Base-by-base conservation (phyloP, 2,113 vertebrate genomes). In the Paramisgurnus dabryanus region DNA sequence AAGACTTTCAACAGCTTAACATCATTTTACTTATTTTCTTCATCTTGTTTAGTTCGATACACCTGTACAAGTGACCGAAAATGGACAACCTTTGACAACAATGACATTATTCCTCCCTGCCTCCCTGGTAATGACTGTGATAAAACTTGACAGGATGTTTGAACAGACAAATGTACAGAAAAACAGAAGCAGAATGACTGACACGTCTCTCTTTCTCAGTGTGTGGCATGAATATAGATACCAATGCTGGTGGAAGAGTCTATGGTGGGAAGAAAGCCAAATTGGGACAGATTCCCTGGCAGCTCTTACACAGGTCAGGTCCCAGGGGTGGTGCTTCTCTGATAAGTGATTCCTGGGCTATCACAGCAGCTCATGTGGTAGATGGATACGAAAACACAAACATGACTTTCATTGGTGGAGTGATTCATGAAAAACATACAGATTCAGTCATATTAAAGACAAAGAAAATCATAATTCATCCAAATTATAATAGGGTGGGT, bases 251-350 rank as follows among this genome's bases (percentile, higher is more conserved):
- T 10, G 34, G 83, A 27, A 86, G 77, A 77, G 87, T 93, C 55
- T 63, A 91, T 67, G 90, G 90, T 78, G 91, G 91, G 0, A 6
- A 1, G 0, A 0, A 4, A 0, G 91, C 91, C 41, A 67, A 61
- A 45, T 0, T 22, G 0, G 17, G 88, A 4, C 50, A 85, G 5
- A 84, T 94, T 73, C 93, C 93, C 2, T 94, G 92, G 93, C 92
- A 94, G 80, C 90, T 89, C 27, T 10, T 91, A 0, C 9, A 50
- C 0, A 40, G 0, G 0, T 0, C 7, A 43, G 0, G 0, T 5
- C 7, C 27, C 13, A 53, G 70, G 76, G 82, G 50, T 41, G 79
- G 82, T 53, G 84, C 84, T 5, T 71, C 39, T 45, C 75, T 86
- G 74, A 79, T 86, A 22, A 77, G 61, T 18, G 84, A 83, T 58